Percentiles rank a stretch among this genome's conserved stretches.
phyloP scores from a whole-genome alignment of 2,797 vertebrate species.

The Danio kyathit region DNA sequence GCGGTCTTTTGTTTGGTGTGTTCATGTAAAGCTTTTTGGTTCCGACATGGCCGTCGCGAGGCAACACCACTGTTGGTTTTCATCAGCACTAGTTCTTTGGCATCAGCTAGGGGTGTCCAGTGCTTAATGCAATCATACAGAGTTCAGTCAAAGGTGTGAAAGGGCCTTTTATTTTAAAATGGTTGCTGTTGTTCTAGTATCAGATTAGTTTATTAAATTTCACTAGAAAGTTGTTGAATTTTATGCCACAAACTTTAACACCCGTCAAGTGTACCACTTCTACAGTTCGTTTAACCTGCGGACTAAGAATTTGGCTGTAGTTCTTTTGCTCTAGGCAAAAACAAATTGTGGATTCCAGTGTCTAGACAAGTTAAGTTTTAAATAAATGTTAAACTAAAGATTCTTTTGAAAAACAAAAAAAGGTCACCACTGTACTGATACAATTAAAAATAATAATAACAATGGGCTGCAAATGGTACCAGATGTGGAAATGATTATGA shows the following conservation, averaged over 20 bases:
- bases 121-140: too few relatives aligned
- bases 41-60: too few relatives aligned
- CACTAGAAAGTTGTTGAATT: not conserved
- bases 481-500: conserved; percentile 8
- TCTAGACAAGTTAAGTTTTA: not conserved
- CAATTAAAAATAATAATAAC: conserved; percentile 1
- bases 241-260: not conserved
- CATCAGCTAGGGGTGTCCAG: too few relatives aligned
- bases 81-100: too few relatives aligned
- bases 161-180: not conserved
- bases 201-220: not conserved
- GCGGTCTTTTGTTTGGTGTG: too few relatives aligned
- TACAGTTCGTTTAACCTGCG: not conserved
- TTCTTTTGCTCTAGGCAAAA: conserved; percentile 11
- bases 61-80: too few relatives aligned
- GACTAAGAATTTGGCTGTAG: conserved; percentile 7
- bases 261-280: not conserved
- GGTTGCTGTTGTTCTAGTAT: too few relatives aligned
- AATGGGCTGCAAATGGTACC: conserved; percentile 48
- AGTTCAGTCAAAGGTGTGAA: not conserved
- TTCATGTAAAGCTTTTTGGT: too few relatives aligned
- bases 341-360: conserved; percentile 37
- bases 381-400: not conserved
- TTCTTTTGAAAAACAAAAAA: not conserved
- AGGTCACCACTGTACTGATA: not conserved